Conservation (phyloP, 2,888 invertebrate species). For the Scaptomyza cyrtandrae region DNA sequence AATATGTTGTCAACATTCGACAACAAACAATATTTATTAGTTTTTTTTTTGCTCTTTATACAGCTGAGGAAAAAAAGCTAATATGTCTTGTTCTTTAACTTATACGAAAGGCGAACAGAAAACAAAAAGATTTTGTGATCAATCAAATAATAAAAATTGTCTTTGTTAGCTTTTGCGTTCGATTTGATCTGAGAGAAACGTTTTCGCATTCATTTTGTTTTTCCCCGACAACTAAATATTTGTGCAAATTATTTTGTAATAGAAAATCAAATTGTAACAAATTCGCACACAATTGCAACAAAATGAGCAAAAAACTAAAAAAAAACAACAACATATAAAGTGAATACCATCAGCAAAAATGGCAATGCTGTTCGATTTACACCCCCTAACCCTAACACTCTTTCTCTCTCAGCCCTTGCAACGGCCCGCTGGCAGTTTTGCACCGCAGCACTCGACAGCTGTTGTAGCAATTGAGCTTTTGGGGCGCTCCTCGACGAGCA, state of each 20-base stretch:
- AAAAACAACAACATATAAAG: slow-evolving; percentile 46
- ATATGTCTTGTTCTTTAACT: no score
- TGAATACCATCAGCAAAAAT: slow-evolving; percentile 63
- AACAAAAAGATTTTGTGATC: no score
- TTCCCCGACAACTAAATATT: slow-evolving; percentile 41
- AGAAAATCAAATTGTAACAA: slow-evolving; percentile 76
- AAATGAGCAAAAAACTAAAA: slow-evolving; percentile 56
- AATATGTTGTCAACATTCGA: no score
- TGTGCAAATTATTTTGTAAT: slow-evolving; percentile 72
- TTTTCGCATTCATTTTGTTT: slow-evolving; percentile 8
- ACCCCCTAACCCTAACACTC: background rate
- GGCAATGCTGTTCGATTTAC: slow-evolving; percentile 61
- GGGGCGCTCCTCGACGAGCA: slow-evolving; percentile 29
- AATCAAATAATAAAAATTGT: no score
- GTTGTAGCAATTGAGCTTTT: slow-evolving; percentile 55
- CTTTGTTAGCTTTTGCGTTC: no score
- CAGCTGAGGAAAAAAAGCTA: no score
- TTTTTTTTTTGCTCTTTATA: no score
- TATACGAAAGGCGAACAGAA: no score
- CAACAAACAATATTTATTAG: no score
- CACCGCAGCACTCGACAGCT: slow-evolving; percentile 50
- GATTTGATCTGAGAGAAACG: no score
- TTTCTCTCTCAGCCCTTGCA: background rate
- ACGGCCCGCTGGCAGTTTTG: background rate
- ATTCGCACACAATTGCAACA: slow-evolving; percentile 75